Evolutionary conservation across 2,888 invertebrate genomes (phyloP).

Genomic region (Arrhopalites spinosus): DNA sequence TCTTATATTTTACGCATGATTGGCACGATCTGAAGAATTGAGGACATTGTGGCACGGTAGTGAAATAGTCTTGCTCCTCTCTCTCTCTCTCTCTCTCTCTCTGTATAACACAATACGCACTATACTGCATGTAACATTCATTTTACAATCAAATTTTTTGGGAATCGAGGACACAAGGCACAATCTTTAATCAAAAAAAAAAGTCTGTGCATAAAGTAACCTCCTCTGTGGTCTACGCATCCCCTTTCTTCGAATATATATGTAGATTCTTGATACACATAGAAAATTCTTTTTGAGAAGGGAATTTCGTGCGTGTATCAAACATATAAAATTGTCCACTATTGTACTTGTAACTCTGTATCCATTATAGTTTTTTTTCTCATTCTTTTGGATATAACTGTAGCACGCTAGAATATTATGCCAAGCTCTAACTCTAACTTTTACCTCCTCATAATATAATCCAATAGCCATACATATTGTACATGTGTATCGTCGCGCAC

Average conservation of each 20-base stretch:
- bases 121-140: neutral
- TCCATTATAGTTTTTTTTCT: no score
- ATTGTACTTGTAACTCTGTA: neutral
- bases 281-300: neutral
- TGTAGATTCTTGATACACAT: no score
- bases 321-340: neutral
- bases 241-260: neutral
- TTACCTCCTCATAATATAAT: no score
- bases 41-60: constrained; percentile 20
- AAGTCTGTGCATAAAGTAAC: neutral
- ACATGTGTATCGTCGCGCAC: no score
- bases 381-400: neutral
- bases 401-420: neutral
- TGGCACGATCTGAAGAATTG: constrained; percentile 1
- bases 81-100: no score
- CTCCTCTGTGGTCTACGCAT: constrained; percentile 26
- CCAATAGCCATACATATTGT: no score
- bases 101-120: neutral
- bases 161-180: constrained; percentile 27
- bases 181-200: constrained; percentile 23
- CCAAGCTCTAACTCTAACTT: no score
- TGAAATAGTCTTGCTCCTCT: neutral
- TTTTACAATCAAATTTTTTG: constrained; percentile 5
- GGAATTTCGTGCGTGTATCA: neutral
- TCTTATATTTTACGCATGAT: constrained; percentile 22